phyloP scores from a whole-genome alignment of 53 echinoderm and acorn worm species.

The Echinarachnius parma region DNA sequence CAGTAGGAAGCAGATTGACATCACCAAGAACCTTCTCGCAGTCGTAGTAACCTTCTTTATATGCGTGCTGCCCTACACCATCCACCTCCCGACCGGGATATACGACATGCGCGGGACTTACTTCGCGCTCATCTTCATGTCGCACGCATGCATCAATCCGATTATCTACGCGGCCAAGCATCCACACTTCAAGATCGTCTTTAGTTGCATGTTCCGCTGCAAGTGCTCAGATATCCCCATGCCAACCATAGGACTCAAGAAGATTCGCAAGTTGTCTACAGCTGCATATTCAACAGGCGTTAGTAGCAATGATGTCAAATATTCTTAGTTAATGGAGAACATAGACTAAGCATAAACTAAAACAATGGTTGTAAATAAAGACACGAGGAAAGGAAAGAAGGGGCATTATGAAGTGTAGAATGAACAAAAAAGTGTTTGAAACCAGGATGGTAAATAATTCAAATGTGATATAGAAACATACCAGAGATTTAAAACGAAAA shows the following conservation, averaged over 20 bases:
- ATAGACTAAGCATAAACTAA: too few relatives aligned
- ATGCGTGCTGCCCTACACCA: conserved; percentile 34
- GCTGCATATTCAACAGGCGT: not conserved
- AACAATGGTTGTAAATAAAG: too few relatives aligned
- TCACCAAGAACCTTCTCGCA: conserved; percentile 42
- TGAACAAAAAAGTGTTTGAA: too few relatives aligned
- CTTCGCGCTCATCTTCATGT: conserved; percentile 24
- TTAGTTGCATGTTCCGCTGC: conserved; percentile 34
- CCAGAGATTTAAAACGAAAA: too few relatives aligned
- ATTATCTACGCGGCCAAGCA: conserved; percentile 44
- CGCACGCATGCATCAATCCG: conserved; percentile 39
- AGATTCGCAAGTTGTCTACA: not conserved
- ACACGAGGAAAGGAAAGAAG: too few relatives aligned
- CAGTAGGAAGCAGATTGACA: conserved; percentile 35
- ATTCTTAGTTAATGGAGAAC: too few relatives aligned
- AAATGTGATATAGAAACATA: too few relatives aligned
- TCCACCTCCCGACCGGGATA: conserved; percentile 29
- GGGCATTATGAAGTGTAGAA: too few relatives aligned
- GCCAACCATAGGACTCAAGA: conserved; percentile 28
- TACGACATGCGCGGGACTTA: conserved; percentile 31
- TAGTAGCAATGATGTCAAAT: too few relatives aligned
- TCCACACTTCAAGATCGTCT: conserved; percentile 40
- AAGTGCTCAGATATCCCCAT: conserved; percentile 34
- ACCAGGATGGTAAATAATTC: too few relatives aligned
- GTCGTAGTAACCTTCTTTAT: conserved; percentile 44